Evolutionary conservation across 2,113 vertebrate genomes (phyloP), one percentile per base, ranked within the genome.

Genomic region (Sinocyclocheilus anshuiensis): DNA sequence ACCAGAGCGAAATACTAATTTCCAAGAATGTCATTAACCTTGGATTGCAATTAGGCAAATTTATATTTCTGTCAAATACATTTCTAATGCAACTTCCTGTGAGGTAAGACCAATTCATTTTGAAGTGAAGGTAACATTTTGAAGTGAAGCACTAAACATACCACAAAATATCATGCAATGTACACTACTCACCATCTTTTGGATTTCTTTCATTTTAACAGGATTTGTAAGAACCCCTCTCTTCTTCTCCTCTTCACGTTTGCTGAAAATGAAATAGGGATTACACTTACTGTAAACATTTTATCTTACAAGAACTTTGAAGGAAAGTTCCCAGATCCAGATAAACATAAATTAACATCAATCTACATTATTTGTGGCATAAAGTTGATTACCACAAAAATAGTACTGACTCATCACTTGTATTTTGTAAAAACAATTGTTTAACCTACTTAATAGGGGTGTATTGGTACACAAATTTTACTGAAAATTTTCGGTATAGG

Each of bases 181-280:
- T 39, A 18, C 42, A 36, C 4, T 75, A 39, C 94, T 91, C 92
- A 99, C 98, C 96, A 99, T 89, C 86, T 96, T 96, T 92, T 97
- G 97, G 88, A 99, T 99, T 90, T 97, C 99, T 94, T 96, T 99
- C 98, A 99, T 99, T 93, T 99, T 99, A 55, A 99, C 97, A 0
- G 98, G 98, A 82, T 99, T 99, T 22, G 96, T 98, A 79, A 99
- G 85, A 69, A 99, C 96, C 67, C 98, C 97, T 90, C 97, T 97
- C 90, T 97, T 99, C 93, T 98, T 98, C 57, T 97, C 97, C 69
- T 99, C 97, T 53, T 99, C 98, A 11, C 94, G 96, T 92, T 99
- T 99, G 84, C 98, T 99, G 67, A 89, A 53, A 90, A 42, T 53
- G 36, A 77, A 89, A 86, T 24, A 16, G 53, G 65, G 79, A 87